Evolutionary conservation across 1,140 invertebrate genomes (phyloP), one percentile per base, ranked within the genome.

Genomic region (Battus philenor): DNA sequence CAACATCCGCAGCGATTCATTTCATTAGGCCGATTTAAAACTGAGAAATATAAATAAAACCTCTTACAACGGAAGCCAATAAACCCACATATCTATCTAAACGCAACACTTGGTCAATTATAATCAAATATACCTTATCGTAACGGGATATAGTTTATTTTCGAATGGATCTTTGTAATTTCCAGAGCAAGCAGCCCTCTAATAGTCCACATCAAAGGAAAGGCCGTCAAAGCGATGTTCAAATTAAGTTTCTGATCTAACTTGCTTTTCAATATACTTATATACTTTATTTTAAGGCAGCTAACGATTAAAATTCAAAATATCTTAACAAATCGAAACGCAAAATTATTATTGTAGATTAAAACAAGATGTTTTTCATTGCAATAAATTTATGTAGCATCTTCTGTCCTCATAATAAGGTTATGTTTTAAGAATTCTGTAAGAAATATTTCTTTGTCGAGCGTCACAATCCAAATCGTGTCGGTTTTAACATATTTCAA

Each of bases 1-100:
- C n/a, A n/a, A n/a, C 33, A 16, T 36, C 33, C 33, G 9, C 18
- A 36, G 16, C 33, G 20, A 36, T 20, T 15, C 17, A 36, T 36
- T 36, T 36, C 17, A 36, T 20, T 36, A 22, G 4, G 15, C 17
- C 11, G 33, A 36, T 36, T 18, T 20, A 22, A 36, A 36, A 36
- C 15, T 36, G 16, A 18, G 33, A 36, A 36, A 36, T 36, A 36
- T 36, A 36, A 36, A 36, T 36, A 36, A 36, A 36, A 36, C 33
- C 33, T 36, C 33, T 36, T 12, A 10, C 33, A 36, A 36, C 33
- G 33, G 33, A 36, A 36, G 33, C 33, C 17, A 36, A 20, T 36
- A 36, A 36, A 36, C 33, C 33, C 33, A 20, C 33, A 20, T 36
- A 9, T 17, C 33, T 36, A 36, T 36, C 8, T 18, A 4, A 18